Percentiles rank a stretch among this genome's conserved stretches.
These are phyloP conservation scores for Apis florea DNA, from an alignment of 1,140 invertebrate genomes.

Conservation along the genomic window DNA sequence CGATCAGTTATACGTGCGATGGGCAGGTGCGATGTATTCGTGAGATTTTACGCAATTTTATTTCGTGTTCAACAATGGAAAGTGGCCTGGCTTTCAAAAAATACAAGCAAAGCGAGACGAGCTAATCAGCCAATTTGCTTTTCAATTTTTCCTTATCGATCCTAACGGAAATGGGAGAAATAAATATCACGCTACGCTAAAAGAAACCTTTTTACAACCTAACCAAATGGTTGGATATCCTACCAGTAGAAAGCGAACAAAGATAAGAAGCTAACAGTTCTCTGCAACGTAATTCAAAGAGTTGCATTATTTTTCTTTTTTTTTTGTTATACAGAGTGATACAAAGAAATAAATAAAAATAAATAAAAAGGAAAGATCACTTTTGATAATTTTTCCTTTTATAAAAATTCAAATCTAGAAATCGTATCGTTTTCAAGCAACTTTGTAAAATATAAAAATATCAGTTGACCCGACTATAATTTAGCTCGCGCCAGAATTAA, in stretches of 20 bases:
- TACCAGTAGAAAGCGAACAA: neutral
- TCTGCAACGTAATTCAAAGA: neutral
- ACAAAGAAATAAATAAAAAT: neutral
- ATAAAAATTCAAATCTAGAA: neutral
- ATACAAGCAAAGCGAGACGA: neutral
- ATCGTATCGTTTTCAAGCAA: neutral
- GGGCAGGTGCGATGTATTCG: constrained; percentile 16
- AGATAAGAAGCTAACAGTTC: neutral
- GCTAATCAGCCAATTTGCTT: constrained; percentile 31
- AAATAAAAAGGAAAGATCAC: neutral
- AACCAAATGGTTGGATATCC: neutral
- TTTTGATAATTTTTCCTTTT: neutral
- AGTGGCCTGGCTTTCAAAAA: neutral
- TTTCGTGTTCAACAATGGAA: neutral
- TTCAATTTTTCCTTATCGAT: constrained; percentile 27
- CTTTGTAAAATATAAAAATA: neutral
- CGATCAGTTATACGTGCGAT: constrained; percentile 6
- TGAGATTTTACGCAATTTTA: constrained; percentile 20
- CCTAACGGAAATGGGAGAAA: neutral
- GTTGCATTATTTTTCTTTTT: too few relatives aligned
- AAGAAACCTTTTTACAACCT: constrained; percentile 9
- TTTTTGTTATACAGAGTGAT: neutral
- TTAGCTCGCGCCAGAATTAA: neutral
- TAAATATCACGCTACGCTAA: neutral
- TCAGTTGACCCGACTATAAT: neutral